Percentiles rank a stretch among this genome's conserved stretches.
phyloP scores from a whole-genome alignment of 1,140 invertebrate species.

The Lordiphosa collinella region DNA sequence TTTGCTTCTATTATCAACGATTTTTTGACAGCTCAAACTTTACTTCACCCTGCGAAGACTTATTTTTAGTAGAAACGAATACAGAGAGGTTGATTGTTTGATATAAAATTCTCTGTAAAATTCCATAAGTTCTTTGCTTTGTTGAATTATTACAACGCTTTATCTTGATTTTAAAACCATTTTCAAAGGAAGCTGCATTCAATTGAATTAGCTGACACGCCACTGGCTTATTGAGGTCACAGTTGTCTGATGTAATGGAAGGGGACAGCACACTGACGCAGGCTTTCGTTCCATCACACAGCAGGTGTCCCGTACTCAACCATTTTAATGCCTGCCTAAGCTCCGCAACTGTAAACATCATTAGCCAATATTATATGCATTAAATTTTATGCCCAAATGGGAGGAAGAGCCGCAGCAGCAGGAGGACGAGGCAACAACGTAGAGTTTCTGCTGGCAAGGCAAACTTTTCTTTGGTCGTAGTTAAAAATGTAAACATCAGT shows the following conservation, averaged over 20 bases:
- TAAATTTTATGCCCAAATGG: conserved; percentile 78
- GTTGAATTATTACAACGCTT: no score
- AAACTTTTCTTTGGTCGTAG: conserved; percentile 71
- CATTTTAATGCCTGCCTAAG: conserved; percentile 78
- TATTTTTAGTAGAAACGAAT: no score
- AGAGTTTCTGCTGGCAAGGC: conserved; percentile 43
- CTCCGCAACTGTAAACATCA: conserved; percentile 79
- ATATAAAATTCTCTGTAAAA: no score
- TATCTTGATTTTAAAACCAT: no score
- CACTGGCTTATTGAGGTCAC: conserved; percentile 31
- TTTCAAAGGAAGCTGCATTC: no score
- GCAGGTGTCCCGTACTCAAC: conserved; percentile 70
- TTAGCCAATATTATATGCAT: conserved; percentile 80
- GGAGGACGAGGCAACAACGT: conserved; percentile 2
- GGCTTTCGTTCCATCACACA: conserved; percentile 16
- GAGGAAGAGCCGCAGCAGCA: conserved; percentile 20
- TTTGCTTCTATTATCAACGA: no score
- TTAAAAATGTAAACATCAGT: conserved; percentile 78
- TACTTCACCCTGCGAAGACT: no score
- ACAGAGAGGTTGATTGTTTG: no score
- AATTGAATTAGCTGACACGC: conserved; percentile 16
- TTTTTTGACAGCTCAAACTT: no score
- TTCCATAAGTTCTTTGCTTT: no score
- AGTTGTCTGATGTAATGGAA: conserved; percentile 20
- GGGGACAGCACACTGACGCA: conserved; percentile 15